phyloP scores from a whole-genome alignment of 2,888 invertebrate genomes.

The Adelphocoris suturalis region DNA sequence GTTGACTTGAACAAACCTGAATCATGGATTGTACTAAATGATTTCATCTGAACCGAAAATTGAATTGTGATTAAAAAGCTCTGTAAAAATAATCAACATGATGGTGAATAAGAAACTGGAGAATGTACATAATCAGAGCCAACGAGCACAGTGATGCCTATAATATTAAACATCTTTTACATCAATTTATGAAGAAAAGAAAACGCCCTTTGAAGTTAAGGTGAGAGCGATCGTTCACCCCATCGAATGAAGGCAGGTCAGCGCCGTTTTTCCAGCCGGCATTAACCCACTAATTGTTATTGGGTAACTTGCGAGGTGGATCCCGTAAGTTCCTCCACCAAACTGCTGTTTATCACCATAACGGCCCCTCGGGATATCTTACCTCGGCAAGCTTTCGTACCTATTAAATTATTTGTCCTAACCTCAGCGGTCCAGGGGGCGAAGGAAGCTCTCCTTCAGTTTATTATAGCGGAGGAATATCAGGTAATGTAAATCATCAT shows the following conservation, averaged over 20 bases:
- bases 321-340: not conserved
- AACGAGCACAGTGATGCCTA: too few species aligned
- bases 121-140: too few species aligned
- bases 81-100: too few species aligned
- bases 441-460: not conserved
- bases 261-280: conserved; percentile 33
- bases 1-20: too few species aligned
- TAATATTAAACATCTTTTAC: too few species aligned
- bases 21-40: too few species aligned
- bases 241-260: conserved; percentile 24
- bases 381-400: not conserved
- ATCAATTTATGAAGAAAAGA: not conserved
- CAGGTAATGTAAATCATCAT: conserved; percentile 27
- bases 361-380: conserved; percentile 32
- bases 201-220: not conserved
- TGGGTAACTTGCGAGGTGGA: conserved; percentile 42
- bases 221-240: conserved; percentile 30
- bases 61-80: too few species aligned
- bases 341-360: conserved; percentile 45
- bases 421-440: not conserved
- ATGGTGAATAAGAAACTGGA: too few species aligned
- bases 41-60: too few species aligned
- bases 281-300: conserved; percentile 54
- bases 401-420: conserved; percentile 34
- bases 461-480: conserved; percentile 14